Base-by-base conservation (phyloP, 1,140 invertebrate species). In the Drosophila parabipectinata region DNA sequence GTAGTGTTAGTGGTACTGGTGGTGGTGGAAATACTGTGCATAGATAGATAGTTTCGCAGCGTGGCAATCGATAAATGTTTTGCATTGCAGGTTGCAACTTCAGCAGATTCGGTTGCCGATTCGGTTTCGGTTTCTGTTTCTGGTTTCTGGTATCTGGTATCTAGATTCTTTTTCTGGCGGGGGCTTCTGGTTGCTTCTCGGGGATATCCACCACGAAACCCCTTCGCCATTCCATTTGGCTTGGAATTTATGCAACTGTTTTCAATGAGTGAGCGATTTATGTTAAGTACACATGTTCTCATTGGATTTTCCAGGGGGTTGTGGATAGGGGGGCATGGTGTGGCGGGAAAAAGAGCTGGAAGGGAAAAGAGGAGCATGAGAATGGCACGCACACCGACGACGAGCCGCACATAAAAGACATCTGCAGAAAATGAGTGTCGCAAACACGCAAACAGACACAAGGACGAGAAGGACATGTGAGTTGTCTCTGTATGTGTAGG, bases 191-290 rank as follows among this genome's bases (percentile, higher is more conserved):
- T 7, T 6, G 26, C 26, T 28, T 28, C 26, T 28, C 26, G 26
- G 26, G 26, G 26, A 7, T 28, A 28, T 28, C 47, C 8, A 37
- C 10, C 34, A 4, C 10, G 34, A 37, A 37, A 37, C 10, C 34
- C 34, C 12, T 37, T 37, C 14, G 24, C 32, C 21, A 18, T 54
- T 30, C 56, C 55, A 32, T 34, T 52, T 66, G 57, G 58, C 34
- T 78, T 69, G 64, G 78, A 66, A 88, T 85, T 85, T 85, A 85
- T 85, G 78, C 82, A 85, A 85, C 74, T 85, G 83, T 72, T 82
- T 85, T 85, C 79, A 87, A 87, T 88, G 83, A 88, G 79, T 87
- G 83, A 88, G 83, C 82, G 82, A 87, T 88, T 87, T 87, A 88
- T 87, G 82, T 88, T 88, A 87, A 87, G 83, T 87, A 88, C 82